A percentile compares a stretch with the other conserved stretches of the same genome.
Evolutionary conservation across 2,113 vertebrate species (phyloP).

Genomic region (Apistogramma diplotaenia): DNA sequence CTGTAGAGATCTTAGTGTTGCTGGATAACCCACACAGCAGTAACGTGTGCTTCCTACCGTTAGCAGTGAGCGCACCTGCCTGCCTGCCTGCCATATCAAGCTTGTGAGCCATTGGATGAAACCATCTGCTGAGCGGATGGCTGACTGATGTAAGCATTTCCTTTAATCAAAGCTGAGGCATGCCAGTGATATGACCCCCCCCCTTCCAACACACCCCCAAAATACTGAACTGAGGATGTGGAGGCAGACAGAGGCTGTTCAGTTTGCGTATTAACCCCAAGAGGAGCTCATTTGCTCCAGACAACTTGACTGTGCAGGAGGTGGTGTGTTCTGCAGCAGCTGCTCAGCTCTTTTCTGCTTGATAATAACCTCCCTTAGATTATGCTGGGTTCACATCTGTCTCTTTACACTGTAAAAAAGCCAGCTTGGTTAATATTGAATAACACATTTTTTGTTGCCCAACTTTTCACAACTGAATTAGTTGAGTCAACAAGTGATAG

Average conservation of each 20-base stretch:
- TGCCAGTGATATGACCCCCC: constrained; percentile 30
- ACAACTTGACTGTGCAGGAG: neutral
- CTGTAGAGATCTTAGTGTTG: constrained; percentile 2
- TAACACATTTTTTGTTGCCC: too few species aligned
- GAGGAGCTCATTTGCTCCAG: neutral
- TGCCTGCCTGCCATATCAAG: neutral
- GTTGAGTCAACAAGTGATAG: too few species aligned
- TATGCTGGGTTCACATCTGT: accelerated
- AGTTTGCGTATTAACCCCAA: neutral
- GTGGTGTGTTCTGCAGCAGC: neutral
- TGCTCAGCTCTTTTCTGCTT: neutral
- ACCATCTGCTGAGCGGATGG: constrained; percentile 31
- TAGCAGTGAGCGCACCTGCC: constrained; percentile 44
- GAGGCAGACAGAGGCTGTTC: neutral
- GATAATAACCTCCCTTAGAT: neutral
- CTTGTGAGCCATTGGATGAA: constrained; percentile 24
- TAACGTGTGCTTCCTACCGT: neutral
- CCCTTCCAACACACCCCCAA: neutral
- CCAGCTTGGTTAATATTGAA: too few species aligned
- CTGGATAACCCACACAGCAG: constrained; percentile 3
- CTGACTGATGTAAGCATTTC: constrained; percentile 65
- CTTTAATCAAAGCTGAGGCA: constrained; percentile 65
- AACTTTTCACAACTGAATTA: too few species aligned
- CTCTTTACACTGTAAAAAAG: too few species aligned
- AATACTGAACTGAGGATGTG: constrained; percentile 35